These are phyloP conservation scores for Piaya cayana DNA, from an alignment of 2,113 vertebrate genomes.

Conservation along the genomic window DNA sequence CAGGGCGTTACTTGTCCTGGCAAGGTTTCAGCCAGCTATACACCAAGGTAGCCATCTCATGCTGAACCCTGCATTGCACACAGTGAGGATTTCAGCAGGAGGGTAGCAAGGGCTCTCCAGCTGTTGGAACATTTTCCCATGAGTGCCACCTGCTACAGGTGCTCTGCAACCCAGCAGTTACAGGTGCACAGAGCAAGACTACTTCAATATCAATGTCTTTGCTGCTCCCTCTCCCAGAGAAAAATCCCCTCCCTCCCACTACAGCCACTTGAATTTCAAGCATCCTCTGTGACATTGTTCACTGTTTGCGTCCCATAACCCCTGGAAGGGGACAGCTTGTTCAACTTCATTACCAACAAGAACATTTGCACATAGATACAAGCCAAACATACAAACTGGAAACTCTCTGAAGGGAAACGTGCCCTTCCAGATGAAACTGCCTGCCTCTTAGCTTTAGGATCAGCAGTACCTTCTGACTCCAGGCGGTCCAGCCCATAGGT, in stretches of 20 bases:
- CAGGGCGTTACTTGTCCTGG: neutral
- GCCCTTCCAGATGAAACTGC: neutral
- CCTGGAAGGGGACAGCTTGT: neutral
- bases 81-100: neutral
- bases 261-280: neutral
- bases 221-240: neutral
- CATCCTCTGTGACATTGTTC: neutral
- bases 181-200: neutral
- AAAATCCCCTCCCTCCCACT: neutral
- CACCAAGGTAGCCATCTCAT: neutral
- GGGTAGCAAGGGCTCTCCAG: neutral
- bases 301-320: neutral
- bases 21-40: neutral
- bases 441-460: neutral
- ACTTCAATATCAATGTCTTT: neutral
- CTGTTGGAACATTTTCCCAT: too few species aligned
- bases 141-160: too few species aligned
- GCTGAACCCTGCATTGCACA: neutral
- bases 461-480: conserved; percentile 86
- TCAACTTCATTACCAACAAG: neutral
- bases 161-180: neutral
- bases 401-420: neutral
- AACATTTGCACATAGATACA: neutral
- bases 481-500: conserved; percentile 78
- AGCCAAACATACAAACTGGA: neutral